Conservation (phyloP, 2,888 invertebrate genomes). For the Sepiola atlantica region DNA sequence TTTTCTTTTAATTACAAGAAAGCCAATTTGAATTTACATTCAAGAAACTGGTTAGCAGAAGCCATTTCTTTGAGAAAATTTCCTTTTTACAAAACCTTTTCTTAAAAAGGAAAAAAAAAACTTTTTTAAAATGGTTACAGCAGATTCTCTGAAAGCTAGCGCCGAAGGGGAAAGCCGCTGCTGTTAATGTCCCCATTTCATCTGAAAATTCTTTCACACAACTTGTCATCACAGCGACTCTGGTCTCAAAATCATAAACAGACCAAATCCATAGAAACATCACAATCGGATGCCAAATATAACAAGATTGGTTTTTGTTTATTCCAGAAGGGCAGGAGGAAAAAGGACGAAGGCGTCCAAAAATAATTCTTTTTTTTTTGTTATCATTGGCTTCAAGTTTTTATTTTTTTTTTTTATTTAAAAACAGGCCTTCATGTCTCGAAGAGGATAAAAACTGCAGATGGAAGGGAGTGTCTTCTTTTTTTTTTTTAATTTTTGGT, state of each 20-base stretch:
- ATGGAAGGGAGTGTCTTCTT: neutral
- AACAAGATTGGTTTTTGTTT: neutral
- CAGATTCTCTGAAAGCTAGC: neutral
- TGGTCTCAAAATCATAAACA: neutral
- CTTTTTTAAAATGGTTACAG: neutral
- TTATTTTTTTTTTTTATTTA: neutral
- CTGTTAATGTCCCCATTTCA: neutral
- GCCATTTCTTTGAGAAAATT: neutral
- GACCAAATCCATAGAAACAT: neutral
- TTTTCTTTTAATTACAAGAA: neutral
- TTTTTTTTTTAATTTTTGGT: neutral
- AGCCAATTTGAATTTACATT: neutral
- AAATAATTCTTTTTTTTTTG: neutral
- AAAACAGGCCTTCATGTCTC: constrained; percentile 15
- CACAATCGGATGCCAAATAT: neutral
- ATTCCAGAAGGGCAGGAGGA: neutral
- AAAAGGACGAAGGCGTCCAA: neutral
- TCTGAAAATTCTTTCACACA: neutral
- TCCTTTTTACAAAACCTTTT: neutral
- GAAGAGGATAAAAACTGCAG: neutral
- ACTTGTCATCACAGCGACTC: neutral
- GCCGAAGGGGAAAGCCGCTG: neutral
- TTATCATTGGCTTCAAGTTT: neutral
- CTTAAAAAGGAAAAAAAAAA: neutral
- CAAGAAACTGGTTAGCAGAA: neutral